Base-by-base conservation (phyloP, 2,888 invertebrate species). In the Calliopum simillimum region DNA sequence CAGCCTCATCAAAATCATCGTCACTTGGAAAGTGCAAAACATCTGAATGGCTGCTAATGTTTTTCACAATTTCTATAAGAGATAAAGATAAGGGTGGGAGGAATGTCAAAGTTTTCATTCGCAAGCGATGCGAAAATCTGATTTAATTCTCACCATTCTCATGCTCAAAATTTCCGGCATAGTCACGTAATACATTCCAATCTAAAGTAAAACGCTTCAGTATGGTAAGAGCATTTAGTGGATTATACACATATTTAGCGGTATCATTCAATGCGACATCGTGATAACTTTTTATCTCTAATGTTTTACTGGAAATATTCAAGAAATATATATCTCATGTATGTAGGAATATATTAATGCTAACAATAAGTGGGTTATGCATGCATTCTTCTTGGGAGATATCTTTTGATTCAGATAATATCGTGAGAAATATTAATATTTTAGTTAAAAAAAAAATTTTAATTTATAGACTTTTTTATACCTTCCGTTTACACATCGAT, bases 171-270 rank as follows among this genome's bases (percentile, higher is more conserved):
- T 78, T 77, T 13, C 66, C 72, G 63, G 82, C 80, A 47, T 91
- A 88, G 73, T 89, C 87, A 82, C 93, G 93, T n/a, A 84, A 62
- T 71, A 90, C 91, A 4, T 76, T 79, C 84, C 97, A 94, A 85
- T 97, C 97, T 2, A 93, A 90, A 0, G 97, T 95, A 80, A 98
- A 89, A 79, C 96, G 90, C 87, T 98, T 98, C 25, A 98, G 94
- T 58, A 98, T 88, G 19, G 96, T 90, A 85, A 95, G 96, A 5
- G 97, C 96, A 86, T 97, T 97, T 74, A 98, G 93, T 0, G 98
- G 98, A 87, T 98, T 96, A 1, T 93, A 90, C 76, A 96, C 75
- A 71, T 79, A 76, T 68, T 79, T 74, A 44, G 74, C 75, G 19
- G 79, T 78, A 47, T 78, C 74, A 3, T 69, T 69, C 8, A 75